Base-by-base conservation (phyloP, 2,888 invertebrate genomes). In the Callyntrura guangdongensis region DNA sequence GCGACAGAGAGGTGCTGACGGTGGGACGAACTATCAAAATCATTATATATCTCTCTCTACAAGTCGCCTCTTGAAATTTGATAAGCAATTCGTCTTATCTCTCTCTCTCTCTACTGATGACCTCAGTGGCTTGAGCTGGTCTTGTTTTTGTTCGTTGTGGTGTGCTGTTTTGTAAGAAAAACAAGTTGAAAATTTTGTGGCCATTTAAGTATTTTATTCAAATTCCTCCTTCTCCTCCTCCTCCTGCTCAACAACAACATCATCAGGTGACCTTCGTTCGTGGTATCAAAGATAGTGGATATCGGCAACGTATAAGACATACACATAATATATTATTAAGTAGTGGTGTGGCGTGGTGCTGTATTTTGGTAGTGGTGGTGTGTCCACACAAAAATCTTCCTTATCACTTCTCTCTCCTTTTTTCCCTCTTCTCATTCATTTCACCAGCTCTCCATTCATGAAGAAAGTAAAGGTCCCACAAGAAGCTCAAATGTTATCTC, bases 131-230 rank as follows among this genome's bases (percentile, higher is more conserved):
- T 12, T 69, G 36, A 4, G 47, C 72, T 74, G 36, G 36, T 47
- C 69, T 69, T 17, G 47, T 74, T 74, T 77, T 77, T 49, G 12
- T 49, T 74, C 74, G 61, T 49, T 49, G 47, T 45, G 74, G 36
- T 6, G 36, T 36, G 36, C 36, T 36, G 36, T 36, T 36, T 36
- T 74, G 74, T 25, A 53, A 77, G 74, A 77, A 77, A 77, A 77
- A 77, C 77, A 77, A 77, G 77, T 77, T 53, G 25, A 77, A 53
- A 77, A 77, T 49, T 77, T 77, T 77, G 77, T 77, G 77, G 77
- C 77, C 77, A 77, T 77, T 77, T 77, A 53, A 77, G 77, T 77
- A 77, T 77, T 56, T 56, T 77, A 53, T 64, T 64, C 20, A 17
- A 17, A n/a, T 17, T 59, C 59, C 17, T 59, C 36, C 36, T 36